phyloP scores from a whole-genome alignment of 2,113 vertebrate genomes.

The Oceanites oceanicus region DNA sequence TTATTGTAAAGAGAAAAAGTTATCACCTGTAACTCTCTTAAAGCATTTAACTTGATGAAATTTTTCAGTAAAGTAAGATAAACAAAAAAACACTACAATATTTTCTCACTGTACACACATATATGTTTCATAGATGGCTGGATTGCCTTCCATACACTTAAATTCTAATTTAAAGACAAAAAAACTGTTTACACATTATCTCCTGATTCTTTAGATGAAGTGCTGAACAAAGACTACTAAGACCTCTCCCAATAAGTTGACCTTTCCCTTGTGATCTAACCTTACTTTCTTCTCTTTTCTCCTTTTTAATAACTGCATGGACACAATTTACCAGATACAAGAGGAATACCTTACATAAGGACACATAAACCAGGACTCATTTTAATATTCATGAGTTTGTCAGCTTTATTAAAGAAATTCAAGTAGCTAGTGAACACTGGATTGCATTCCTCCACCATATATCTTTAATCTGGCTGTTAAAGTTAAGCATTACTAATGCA shows the following conservation, averaged over 20 bases:
- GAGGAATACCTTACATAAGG: constrained; percentile 12
- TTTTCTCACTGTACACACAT: not conserved
- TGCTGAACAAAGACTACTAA: not conserved
- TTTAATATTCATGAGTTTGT: constrained; percentile 66
- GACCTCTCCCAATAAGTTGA: not conserved
- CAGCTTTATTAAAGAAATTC: constrained; percentile 63
- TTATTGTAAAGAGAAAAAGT: not conserved
- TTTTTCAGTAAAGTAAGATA: not conserved
- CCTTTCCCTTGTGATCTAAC: constrained; percentile 3
- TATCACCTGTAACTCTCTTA: not conserved
- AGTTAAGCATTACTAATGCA: constrained; percentile 25
- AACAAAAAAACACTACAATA: not conserved
- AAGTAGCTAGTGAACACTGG: constrained; percentile 52
- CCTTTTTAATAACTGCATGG: constrained; percentile 50
- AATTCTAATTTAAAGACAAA: not conserved
- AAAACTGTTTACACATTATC: not conserved
- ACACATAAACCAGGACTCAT: constrained; percentile 51
- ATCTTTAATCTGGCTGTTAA: constrained; percentile 59
- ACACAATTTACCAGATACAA: constrained; percentile 31
- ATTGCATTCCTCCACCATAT: constrained; percentile 38
- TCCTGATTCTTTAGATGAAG: not conserved
- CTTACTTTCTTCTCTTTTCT: constrained; percentile 36
- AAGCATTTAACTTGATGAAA: not conserved
- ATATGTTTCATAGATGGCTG: not conserved
- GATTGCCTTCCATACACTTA: not conserved